Evolutionary conservation across 2,113 vertebrate genomes (phyloP), one percentile per base, ranked within the genome.

Genomic region (Antigone vipio): DNA sequence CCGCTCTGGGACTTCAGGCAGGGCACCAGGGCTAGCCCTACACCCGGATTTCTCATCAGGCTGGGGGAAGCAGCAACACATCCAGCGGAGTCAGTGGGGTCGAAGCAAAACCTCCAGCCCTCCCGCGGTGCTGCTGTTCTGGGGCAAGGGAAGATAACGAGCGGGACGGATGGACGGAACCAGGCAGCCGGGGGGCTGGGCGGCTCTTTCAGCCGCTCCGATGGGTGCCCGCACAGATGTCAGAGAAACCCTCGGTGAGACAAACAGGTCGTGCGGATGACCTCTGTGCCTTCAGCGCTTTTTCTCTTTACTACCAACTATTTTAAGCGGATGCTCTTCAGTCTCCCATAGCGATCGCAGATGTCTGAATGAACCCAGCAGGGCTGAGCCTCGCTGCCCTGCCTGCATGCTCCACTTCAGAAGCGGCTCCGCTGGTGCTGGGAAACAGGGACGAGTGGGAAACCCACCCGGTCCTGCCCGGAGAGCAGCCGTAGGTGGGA

Each of bases 161-260:
- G 26, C 1, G 1, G 44, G 66, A 67, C 3, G 35, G 47, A 56
- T 0, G 15, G 69, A 34, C 15, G 0, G 3, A n/a, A 12, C 8
- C 15, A 24, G 47, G 35, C 6, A 18, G 59, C 5, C 40, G 22
- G n/a, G 42, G 17, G 9, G 16, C 11, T 24, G 75, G 50, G 67
- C 40, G 22, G 34, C 50, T 30, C 45, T 24, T 75, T 32, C 72
- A 55, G 62, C 23, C 27, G 5, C 56, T 38, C 32, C 2, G 4
- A 16, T 17, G 35, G 22, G 24, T 32, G 32, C n/a, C 35, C 44
- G 20, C 60, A 35, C 11, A 17, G 11, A n/a, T 29, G 62, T 29
- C 52, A 63, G 49, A 73, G 52, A 50, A 82, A 42, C 20, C 16
- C 44, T 56, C 23, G 30, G 30, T 44, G 19, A 44, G 42, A 64